Evolutionary conservation across 2,888 invertebrate species (phyloP), one percentile per base, ranked within the genome.

Genomic region (Ramazzottius varieornatus): DNA sequence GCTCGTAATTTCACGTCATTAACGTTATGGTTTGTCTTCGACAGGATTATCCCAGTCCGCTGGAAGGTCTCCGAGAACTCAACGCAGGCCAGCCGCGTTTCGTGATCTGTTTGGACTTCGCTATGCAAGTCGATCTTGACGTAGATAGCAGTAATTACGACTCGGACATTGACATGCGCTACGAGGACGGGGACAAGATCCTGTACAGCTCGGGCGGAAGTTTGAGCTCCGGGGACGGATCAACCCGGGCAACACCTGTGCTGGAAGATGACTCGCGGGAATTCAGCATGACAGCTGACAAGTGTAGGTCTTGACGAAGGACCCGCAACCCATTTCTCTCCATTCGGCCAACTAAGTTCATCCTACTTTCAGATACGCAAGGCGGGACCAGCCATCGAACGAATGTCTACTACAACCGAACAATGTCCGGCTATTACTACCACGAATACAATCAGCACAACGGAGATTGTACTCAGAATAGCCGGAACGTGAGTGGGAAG

Each of bases 191-290:
- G 8, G 40, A 40, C 40, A 40, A 40, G 40, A 40, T 40, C 40
- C 8, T 40, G 8, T 40, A 40, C 40, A 40, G 40, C 20, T 40
- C 40, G 8, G 29, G 29, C 29, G 54, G 20, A 8, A 54, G 54
- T 29, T 29, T 54, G 54, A 54, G 54, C 29, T 54, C 54, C 54
- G 54, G 54, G 4, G 54, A 54, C 20, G 54, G 54, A 54, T 54
- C 54, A 4, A n/a, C 20, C 54, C 54, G 54, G 20, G 54, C 24
- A 4, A 54, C 54, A 8, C 54, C 54, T 29, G 54, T 54, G 16
- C 29, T 54, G 24, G 54, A 54, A 29, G 54, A 54, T 8, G 54
- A 29, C 54, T 20, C 40, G 40, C 8, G 29, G 54, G 54, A 54
- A 24, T 54, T 54, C 54, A 29, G n/a, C n/a, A 54, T 54, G 20